phyloP scores from a whole-genome alignment of 2,888 invertebrate species.

The Tridacna gigas region DNA sequence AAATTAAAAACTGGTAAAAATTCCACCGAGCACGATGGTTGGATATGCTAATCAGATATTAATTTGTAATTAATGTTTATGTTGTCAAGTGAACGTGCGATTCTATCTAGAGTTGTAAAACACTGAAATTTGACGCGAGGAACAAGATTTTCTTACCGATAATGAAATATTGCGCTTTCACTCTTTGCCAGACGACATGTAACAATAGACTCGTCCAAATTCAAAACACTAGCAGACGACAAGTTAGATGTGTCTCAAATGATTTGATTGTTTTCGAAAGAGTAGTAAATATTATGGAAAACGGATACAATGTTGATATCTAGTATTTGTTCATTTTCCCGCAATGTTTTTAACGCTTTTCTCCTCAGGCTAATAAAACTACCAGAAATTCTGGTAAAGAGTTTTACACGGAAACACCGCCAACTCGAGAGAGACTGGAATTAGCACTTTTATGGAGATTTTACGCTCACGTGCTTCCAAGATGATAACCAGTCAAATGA shows the following conservation, averaged over 20 bases:
- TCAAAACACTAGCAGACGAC: not conserved
- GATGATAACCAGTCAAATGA: constrained; percentile 27
- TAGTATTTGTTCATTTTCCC: not conserved
- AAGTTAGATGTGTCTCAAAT: not conserved
- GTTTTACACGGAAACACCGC: not conserved
- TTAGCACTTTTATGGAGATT: constrained; percentile 27
- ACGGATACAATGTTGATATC: not conserved
- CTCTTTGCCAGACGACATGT: not conserved
- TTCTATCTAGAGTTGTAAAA: constrained; percentile 7
- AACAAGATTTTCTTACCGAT: constrained; percentile 23
- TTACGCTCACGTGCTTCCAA: constrained; percentile 9
- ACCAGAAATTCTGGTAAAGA: too few species aligned
- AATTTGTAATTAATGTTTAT: constrained; percentile 59
- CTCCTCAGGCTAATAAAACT: not conserved
- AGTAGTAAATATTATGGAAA: not conserved
- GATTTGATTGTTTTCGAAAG: not conserved
- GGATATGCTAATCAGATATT: constrained; percentile 59
- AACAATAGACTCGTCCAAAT: not conserved
- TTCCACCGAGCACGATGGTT: constrained; percentile 18
- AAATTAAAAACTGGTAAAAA: constrained; percentile 32
- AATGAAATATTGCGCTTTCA: not conserved
- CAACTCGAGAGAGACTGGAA: constrained; percentile 1
- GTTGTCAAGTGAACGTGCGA: not conserved
- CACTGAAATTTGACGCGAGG: constrained; percentile 5
- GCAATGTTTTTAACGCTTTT: not conserved